Base-by-base conservation (phyloP, 2,888 invertebrate species). In the Eudasyphora cyanicolor region DNA sequence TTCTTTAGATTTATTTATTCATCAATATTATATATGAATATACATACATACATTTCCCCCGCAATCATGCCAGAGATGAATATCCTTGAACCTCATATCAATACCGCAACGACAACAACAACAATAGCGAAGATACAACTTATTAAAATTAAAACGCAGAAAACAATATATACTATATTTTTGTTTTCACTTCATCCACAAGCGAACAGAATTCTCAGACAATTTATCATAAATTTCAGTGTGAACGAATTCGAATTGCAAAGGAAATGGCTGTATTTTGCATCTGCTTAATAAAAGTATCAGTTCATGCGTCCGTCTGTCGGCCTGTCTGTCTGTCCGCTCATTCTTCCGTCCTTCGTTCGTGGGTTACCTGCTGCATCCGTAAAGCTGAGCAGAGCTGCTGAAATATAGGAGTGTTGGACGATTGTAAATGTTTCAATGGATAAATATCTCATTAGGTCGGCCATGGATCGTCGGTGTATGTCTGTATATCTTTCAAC, bases 391-490 rank as follows among this genome's bases (percentile, higher is more conserved):
- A 54, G 70, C 70, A 35, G 29, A 74, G 69, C 38, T 32, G n/a
- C 4, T 29, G 12, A 17, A 27, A 76, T 57, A n/a, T 54, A 38
- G 69, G 38, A 45, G 35, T 35, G 60, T 29, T 14, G 17, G 29
- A 0, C 21, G 67, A n/a, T 45, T 51, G 49, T 67, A 45, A 45
- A 64, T 3, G 21, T 70, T 79, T 76, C 82, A 79, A 71, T 64
- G 29, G 74, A 83, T 71, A 83, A 83, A 76, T 81, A 84, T 67
- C 84, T 81, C 81, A 84, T 84, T 81, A 84, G 81, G 42, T 19
- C 75, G 57, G 54, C 76, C 79, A 76, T 70, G 70, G 73, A 70
- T n/a, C n/a, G n/a, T n/a, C n/a, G n/a, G n/a, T n/a, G n/a, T n/a
- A n/a, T n/a, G n/a, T n/a, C n/a, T n/a, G n/a, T 69, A 74, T 79